Base-by-base conservation (phyloP, 2,888 invertebrate genomes). In the Lithophane ornitopus region DNA sequence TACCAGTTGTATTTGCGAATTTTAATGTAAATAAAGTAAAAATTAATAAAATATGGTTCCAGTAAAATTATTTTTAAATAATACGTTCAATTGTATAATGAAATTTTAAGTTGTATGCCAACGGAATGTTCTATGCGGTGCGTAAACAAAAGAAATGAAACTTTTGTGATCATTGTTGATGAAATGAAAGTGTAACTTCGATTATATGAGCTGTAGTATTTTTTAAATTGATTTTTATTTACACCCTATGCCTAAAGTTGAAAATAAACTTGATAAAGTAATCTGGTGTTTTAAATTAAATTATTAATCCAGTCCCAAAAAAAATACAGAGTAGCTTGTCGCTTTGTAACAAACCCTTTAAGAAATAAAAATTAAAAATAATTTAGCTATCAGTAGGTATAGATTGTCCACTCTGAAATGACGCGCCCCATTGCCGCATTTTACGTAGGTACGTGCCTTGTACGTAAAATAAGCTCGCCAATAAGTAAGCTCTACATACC, bases 171-270 rank as follows among this genome's bases (percentile, higher is more conserved):
- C 94, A 94, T 95, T 96, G 95, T 96, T 96, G 92, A 94, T 92
- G 93, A 95, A 92, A 95, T 93, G 95, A 95, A 96, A 95, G 95
- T 96, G 94, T 95, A 95, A 96, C 95, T 96, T 96, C 92, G 94
- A 96, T 95, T 96, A 96, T 94, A 96, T 95, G 96, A 96, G 95
- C 95, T 95, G 96, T 96, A 96, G 96, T 95, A 95, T 95, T 96
- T 96, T 96, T 93, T 92, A 92, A 91, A 80, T 22, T 80, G 90
- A 81, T 81, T 93, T 94, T 95, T 92, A 93, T 92, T 93, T 90
- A 73, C 62, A 68, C 75, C 84, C 74, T 70, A 76, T 70, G 81
- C 82, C 70, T 85, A 62, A 81, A 85, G 65, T 76, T 81, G 56
- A 71, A 71, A 82, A 82, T 84, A 84, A 84, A 81, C 58, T 70